A percentile compares a stretch with the other conserved stretches of the same genome.
Evolutionary conservation across 2,113 vertebrate genomes (phyloP).

Genomic region (Scalopus aquaticus): DNA sequence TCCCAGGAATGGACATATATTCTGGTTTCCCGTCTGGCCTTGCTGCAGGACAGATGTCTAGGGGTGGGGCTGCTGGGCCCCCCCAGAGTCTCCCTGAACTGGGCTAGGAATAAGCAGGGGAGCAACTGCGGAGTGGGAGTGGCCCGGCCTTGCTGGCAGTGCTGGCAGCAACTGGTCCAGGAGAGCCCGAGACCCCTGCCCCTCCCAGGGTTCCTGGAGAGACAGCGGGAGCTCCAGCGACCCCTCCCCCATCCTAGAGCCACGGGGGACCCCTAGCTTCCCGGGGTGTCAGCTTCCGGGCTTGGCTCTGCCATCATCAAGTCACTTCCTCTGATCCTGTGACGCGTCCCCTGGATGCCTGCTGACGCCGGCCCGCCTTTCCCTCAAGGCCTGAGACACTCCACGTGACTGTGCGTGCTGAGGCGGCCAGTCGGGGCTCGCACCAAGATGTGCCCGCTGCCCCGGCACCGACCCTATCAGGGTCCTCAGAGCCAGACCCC

Average conservation of each 20-base stretch:
- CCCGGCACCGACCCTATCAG: background rate
- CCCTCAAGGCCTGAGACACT: fast-evolving
- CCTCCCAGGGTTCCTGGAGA: background rate
- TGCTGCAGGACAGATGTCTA: background rate
- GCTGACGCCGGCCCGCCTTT: too few species aligned
- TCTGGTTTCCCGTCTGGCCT: background rate
- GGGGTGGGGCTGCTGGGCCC: background rate
- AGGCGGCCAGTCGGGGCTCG: too few species aligned
- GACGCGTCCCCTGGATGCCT: too few species aligned
- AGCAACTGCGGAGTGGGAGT: too few species aligned
- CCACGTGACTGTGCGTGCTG: background rate
- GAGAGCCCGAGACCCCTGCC: too few species aligned
- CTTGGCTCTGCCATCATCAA: too few species aligned
- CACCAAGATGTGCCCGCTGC: fast-evolving
- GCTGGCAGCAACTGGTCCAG: background rate
- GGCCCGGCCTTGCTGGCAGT: background rate
- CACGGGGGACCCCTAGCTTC: too few species aligned
- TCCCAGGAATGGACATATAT: background rate
- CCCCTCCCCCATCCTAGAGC: too few species aligned
- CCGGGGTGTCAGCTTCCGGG: too few species aligned
- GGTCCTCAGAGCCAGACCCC: background rate
- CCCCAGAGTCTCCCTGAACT: background rate
- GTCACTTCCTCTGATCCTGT: too few species aligned
- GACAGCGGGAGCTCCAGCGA: background rate
- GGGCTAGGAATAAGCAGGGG: background rate